Evolutionary conservation across 2,113 vertebrate species (phyloP), one percentile per base, ranked within the genome.

Genomic region (Cisticola juncidis): DNA sequence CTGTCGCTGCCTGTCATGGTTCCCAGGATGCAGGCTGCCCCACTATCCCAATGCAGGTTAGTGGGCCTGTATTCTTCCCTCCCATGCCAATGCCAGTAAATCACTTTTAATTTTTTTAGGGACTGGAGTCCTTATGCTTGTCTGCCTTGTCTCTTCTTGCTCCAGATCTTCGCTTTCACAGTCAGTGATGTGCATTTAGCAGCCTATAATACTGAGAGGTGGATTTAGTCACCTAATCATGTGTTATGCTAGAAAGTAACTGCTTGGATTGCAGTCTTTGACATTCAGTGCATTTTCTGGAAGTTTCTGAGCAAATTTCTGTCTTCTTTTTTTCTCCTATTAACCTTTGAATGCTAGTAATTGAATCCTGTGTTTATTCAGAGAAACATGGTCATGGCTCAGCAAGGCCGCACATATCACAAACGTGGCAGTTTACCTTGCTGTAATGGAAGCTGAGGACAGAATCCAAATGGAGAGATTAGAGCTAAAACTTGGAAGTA

Each of bases 401-500:
- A 42, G 72, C 28, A 64, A 53, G 70, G 38, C 42, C 62, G 42
- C 48, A 36, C 5, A 0, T 81, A 53, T n/a, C 45, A 40, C 60
- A 82, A 45, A 45, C 53, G 47, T 88, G 60, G 42, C 69, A 61
- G 48, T 88, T 93, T 90, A 68, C 69, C 58, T 90, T 44, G 17
- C 26, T 80, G 1, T 66, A 62, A 56, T 2, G 7, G 53, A 86
- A 77, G 33, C 56, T 93, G 71, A 86, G 82, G 68, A 42, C 38
- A 81, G 84, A 86, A 94, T 94, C 51, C 90, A 92, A 96, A 92
- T 74, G 47, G 25, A 88, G 47, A 86, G 44, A 88, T 95, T 83
- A 70, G 66, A 92, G n/a, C 68, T 93, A 86, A 83, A 86, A 85
- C 50, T 88, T 88, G 54, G 47, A 83, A 90, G 38, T 80, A 73